Percentiles rank a stretch among this genome's conserved stretches.
Evolutionary conservation across 2,888 invertebrate genomes (phyloP).

Genomic region (Agonum fuliginosum): DNA sequence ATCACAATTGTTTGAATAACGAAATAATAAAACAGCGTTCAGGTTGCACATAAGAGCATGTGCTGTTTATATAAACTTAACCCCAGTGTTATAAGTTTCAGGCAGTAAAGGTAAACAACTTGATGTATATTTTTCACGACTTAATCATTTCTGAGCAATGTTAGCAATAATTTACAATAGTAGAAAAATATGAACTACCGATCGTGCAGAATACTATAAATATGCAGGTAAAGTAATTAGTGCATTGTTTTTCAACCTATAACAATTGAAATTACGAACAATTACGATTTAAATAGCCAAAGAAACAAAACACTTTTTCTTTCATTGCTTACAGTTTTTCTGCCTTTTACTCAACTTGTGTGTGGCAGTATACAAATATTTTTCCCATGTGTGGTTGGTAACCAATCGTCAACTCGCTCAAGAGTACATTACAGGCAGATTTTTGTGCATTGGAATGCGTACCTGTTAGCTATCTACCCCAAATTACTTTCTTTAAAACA

Average conservation of each 20-base stretch:
- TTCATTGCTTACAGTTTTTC: too few species aligned
- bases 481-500: neutral
- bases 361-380: neutral
- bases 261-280: constrained; percentile 15
- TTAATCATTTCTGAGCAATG: constrained; percentile 26
- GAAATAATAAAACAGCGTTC: constrained; percentile 17
- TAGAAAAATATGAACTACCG: constrained; percentile 17
- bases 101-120: constrained; percentile 26
- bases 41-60: constrained; percentile 25
- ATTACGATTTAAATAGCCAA: neutral
- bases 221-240: constrained; percentile 36
- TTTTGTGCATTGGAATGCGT: too few species aligned
- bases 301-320: too few species aligned
- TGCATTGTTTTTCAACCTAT: constrained; percentile 3
- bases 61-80: constrained; percentile 41
- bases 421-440: too few species aligned
- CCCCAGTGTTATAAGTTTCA: constrained; percentile 39
- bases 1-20: constrained; percentile 16
- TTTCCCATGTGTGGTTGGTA: neutral
- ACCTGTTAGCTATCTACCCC: too few species aligned
- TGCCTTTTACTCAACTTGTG: too few species aligned
- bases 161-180: constrained; percentile 27
- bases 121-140: constrained; percentile 28
- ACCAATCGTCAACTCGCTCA: too few species aligned
- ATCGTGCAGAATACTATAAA: constrained; percentile 35